Evolutionary conservation across 2,888 invertebrate species (phyloP), one percentile per base, ranked within the genome.

Genomic region (Brenthis ino): DNA sequence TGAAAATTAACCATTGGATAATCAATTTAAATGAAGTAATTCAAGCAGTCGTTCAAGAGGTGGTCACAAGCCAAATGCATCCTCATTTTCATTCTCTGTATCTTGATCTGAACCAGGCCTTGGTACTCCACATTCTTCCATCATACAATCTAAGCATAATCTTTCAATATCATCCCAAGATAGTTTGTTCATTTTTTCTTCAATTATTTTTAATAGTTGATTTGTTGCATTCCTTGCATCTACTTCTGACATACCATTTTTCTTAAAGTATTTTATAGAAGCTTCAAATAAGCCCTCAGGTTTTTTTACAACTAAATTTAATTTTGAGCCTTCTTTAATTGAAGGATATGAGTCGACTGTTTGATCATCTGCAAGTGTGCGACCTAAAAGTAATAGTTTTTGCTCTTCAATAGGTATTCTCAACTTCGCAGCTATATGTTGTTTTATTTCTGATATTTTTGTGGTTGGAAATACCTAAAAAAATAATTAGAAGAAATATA

Each of bases 321-420:
- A 81, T 84, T 96, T 97, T 16, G 95, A 94, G 1, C 96, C 96
- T 72, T 96, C 96, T 83, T 95, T 95, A 50, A 97, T 95, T 74
- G 94, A 94, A 6, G 95, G 94, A 83, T 97, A 97, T 57, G 94
- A 95, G 55, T 94, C 93, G 57, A 97, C 86, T 8, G 93, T 93
- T 79, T 96, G 95, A 60, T 96, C 95, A 80, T 97, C 96, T 79
- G 94, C 89, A 65, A 97, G 86, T 1, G 96, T 94, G 77, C 96
- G 94, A 1, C 97, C 97, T 6, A 94, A 88, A n/a, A 95, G 88
- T 16, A 97, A 88, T 58, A 97, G 86, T 77, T 95, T 96, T 82
- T 96, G 96, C 79, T 95, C 94, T 53, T 94, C 85, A 14, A 95
- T 91, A 13, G 96, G 96, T 75, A 96, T 95, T 61, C 95, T 94